Percentiles rank a stretch among this genome's conserved stretches.
phyloP scores from a whole-genome alignment of 2,113 vertebrate genomes.

The Actenoides lindsayi region DNA sequence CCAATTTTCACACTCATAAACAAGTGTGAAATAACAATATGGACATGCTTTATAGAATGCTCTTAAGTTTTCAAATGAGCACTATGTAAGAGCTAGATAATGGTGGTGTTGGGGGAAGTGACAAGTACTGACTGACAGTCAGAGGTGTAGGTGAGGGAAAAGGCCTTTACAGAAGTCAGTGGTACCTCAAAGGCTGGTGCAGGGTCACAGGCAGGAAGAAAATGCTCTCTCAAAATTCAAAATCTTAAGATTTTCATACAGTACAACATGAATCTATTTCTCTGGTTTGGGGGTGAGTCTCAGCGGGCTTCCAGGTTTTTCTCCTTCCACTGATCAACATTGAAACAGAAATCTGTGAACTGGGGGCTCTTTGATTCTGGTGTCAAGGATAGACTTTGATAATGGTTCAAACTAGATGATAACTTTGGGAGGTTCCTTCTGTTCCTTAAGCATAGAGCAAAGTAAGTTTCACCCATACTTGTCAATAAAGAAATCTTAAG shows the following conservation, averaged over 20 bases:
- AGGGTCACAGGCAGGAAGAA: not conserved
- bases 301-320: not conserved
- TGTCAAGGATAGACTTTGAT: not conserved
- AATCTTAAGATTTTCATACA: not conserved
- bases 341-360: not conserved
- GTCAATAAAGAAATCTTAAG: not conserved
- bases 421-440: not conserved
- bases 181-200: not conserved
- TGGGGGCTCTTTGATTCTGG: not conserved
- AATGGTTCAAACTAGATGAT: not conserved
- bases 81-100: not conserved
- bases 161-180: not conserved
- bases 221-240: not conserved
- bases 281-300: not conserved
- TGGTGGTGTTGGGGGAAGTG: not conserved
- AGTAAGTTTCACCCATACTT: not conserved
- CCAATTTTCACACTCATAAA: slow-evolving; percentile 8
- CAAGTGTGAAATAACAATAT: not conserved
- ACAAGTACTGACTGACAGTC: slow-evolving; percentile 3
- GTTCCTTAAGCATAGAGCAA: not conserved
- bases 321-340: not conserved
- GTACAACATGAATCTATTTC: not conserved
- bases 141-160: not conserved
- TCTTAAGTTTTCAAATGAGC: not conserved
- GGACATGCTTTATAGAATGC: not conserved